Evolutionary conservation across 2,888 invertebrate genomes (phyloP), one percentile per base, ranked within the genome.

Genomic region (Coleophora flavipennella): DNA sequence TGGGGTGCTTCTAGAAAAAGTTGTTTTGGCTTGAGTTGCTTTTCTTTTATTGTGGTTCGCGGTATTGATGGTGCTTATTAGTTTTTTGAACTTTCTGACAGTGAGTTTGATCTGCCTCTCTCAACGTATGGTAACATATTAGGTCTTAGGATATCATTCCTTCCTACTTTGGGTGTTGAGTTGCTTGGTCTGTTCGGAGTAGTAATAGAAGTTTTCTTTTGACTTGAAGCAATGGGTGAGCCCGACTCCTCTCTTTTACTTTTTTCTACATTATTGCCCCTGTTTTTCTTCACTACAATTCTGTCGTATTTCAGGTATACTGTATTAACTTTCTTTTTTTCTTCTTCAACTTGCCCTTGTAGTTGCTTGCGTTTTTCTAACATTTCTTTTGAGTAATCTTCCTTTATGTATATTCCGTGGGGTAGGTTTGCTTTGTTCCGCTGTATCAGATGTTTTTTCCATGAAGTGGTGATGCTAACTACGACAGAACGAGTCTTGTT

Each of bases 241-340:
- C 43, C 39, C 39, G 48, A 40, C n/a, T 13, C 33, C 34, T 45
- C 45, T 40, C 40, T 42, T 46, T 44, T 46, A 35, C 46, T 46
- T n/a, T 46, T 46, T 35, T 46, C 40, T 38, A 36, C 33, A 35
- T 36, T 42, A 32, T 12, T 36, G 10, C 42, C 42, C 13, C 26
- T 8, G 31, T 26, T 29, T 41, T 42, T 42, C 32, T 42, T 43
- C 33, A 45, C 32, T 41, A 45, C 29, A 8, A 45, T 27, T 41
- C 41, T 45, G 11, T 43, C 43, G 27, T 45, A 36, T 35, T 41
- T 45, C 37, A 44, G 12, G 29, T 38, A 44, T 2, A 38, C 34
- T 25, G 44, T 32, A 38, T 33, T 44, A 31, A 43, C 43, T 34
- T 44, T 46, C 28, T 40, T 38, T 26, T 13, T 41, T 37, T 45